A percentile compares a stretch with the other conserved stretches of the same genome.
Conservation (phyloP, 1,140 invertebrate genomes). For the Cotesia typhae region DNA sequence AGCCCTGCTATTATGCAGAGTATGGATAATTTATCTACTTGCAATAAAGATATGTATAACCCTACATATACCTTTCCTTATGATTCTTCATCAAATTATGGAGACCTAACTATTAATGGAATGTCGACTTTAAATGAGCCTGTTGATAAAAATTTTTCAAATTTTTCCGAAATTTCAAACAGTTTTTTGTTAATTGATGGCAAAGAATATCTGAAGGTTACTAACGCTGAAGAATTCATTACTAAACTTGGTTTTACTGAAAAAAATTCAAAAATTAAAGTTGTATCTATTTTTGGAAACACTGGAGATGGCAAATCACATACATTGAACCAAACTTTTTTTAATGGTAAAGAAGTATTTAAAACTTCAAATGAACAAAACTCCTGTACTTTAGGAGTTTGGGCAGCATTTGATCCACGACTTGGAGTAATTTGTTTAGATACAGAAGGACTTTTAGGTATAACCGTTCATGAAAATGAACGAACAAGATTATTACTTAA, state of each 20-base stretch:
- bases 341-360: conserved; percentile 79
- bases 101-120: conserved; percentile 35
- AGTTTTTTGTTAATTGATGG: conserved; percentile 70
- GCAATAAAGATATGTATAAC: conserved; percentile 42
- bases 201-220: conserved; percentile 67
- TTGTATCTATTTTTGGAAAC: conserved; percentile 88
- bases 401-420: conserved; percentile 77
- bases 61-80: conserved; percentile 24
- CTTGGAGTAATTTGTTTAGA: conserved; percentile 79
- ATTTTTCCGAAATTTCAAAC: conserved; percentile 31
- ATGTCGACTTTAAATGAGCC: conserved; percentile 24
- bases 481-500: conserved; percentile 77
- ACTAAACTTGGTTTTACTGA: conserved; percentile 62
- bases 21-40: conserved; percentile 50
- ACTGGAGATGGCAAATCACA: conserved; percentile 88
- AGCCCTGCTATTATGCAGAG: conserved; percentile 53
- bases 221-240: conserved; percentile 66
- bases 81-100: conserved; percentile 24
- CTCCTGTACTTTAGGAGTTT: conserved; percentile 83
- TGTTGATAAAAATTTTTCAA: conserved; percentile 27
- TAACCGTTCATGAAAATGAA: conserved; percentile 75
- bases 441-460: conserved; percentile 79
- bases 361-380: conserved; percentile 76
- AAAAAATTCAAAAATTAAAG: conserved; percentile 73
- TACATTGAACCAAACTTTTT: conserved; percentile 84